These are phyloP conservation scores for Harpegnathos saltator DNA, from an alignment of 1,140 invertebrate species.

Conservation along the genomic window DNA sequence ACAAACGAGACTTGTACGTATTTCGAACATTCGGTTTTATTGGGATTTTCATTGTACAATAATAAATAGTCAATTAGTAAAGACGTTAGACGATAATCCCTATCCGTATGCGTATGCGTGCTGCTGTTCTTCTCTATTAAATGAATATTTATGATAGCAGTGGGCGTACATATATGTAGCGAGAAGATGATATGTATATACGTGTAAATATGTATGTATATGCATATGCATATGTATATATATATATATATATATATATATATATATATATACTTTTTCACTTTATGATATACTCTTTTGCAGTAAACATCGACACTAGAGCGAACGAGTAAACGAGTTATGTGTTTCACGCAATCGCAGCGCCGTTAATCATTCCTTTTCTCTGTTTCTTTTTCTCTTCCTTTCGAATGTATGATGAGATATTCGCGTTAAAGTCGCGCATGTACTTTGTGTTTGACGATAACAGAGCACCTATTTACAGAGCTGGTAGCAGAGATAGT, in stretches of 20 bases:
- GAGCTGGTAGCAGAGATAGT: slow-evolving; percentile 46
- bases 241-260: slow-evolving; percentile 48
- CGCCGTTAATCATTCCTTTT: background rate
- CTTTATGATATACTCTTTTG: slow-evolving; percentile 36
- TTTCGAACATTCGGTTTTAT: slow-evolving; percentile 83
- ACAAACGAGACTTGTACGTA: slow-evolving; percentile 80
- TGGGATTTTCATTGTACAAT: slow-evolving; percentile 84
- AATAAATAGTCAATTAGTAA: slow-evolving; percentile 84
- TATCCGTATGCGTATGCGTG: slow-evolving; percentile 22
- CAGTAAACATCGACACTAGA: slow-evolving; percentile 68
- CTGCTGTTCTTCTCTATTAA: slow-evolving; percentile 19
- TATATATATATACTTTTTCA: slow-evolving; percentile 56
- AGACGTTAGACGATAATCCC: slow-evolving; percentile 72
- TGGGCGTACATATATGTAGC: slow-evolving; percentile 23
- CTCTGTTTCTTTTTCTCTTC: slow-evolving; percentile 7
- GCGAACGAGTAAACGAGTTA: slow-evolving; percentile 74
- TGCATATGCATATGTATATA: too few relatives aligned
- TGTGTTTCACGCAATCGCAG: slow-evolving; percentile 21
- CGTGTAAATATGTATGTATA: slow-evolving; percentile 48
- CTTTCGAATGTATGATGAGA: slow-evolving; percentile 10
- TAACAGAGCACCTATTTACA: slow-evolving; percentile 18
- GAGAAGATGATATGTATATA: slow-evolving; percentile 24
- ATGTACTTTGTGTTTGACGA: background rate
- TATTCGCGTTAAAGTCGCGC: slow-evolving; percentile 5
- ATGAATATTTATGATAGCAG: slow-evolving; percentile 32